A percentile compares a stretch with the other conserved stretches of the same genome.
These are phyloP conservation scores for Enoplosus armatus DNA, from an alignment of 2,797 vertebrate genomes.

Conservation along the genomic window DNA sequence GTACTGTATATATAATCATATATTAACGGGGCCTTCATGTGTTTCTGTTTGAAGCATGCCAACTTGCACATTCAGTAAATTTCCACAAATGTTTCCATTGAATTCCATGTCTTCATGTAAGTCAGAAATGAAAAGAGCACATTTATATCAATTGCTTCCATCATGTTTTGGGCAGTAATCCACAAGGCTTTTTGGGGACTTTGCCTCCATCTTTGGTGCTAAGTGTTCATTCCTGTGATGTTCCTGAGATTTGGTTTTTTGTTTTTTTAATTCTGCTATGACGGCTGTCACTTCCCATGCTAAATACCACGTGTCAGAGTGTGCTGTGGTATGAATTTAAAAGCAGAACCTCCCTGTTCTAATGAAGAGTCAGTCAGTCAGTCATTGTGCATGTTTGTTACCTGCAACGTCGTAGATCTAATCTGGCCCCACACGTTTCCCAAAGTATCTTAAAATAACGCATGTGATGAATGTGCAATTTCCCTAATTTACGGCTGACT, in stretches of 20 bases:
- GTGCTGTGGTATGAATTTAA: slow-evolving; percentile 8
- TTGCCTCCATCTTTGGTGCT: neutral
- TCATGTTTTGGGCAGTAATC: neutral
- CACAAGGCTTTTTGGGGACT: neutral
- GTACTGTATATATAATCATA: neutral
- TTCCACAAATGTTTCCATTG: neutral
- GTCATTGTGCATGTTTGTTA: slow-evolving; percentile 43
- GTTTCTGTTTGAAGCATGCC: neutral
- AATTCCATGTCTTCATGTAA: neutral
- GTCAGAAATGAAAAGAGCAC: neutral
- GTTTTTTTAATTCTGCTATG: neutral
- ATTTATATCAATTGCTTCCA: neutral
- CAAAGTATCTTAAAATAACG: slow-evolving; percentile 97
- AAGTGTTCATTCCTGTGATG: neutral
- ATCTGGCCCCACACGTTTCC: slow-evolving; percentile 86
- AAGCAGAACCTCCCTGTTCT: neutral
- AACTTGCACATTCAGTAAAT: neutral
- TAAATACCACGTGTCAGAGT: slow-evolving; percentile 10
- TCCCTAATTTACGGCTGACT: slow-evolving; percentile 96
- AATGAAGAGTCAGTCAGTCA: slow-evolving; percentile 18
- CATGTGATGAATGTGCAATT: slow-evolving; percentile 99
- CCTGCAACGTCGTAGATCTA: slow-evolving; percentile 86
- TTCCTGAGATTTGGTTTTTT: neutral
- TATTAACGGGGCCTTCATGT: too few relatives aligned
- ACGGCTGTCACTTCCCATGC: neutral